Evolutionary conservation across 2,888 invertebrate genomes (phyloP), one percentile per base, ranked within the genome.

Genomic region (Branchellion lobata): DNA sequence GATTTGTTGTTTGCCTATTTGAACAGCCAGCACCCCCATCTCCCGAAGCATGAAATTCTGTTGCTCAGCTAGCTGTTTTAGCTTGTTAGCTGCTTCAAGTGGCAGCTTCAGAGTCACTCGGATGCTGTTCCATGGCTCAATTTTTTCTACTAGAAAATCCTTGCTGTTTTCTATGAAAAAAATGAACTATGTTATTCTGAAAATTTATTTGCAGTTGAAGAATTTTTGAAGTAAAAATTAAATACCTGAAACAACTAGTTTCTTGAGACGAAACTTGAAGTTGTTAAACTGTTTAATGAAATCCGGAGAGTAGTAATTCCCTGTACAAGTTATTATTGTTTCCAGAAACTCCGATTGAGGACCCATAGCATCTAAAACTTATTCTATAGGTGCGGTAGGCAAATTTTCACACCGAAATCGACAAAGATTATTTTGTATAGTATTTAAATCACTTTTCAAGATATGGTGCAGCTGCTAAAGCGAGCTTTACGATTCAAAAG

Each of bases 81-180:
- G 90, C 84, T 94, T 92, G 85, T 93, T 90, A 86, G 96, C 96
- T 86, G 96, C 96, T 90, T 96, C 96, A 88, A 93, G 92, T 86
- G 96, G 96, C 90, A 97, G 94, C 88, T 94, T 94, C 91, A 97
- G 92, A 90, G 96, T 96, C 88, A 97, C 95, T 89, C 95, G 92
- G 85, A 97, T 96, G 85, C 95, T 94, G 90, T 96, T 95, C 95
- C 95, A 97, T 91, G 96, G 96, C 91, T 96, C 96, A 90, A 95
- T 92, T 88, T 93, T 93, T 86, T 91, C 90, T 84, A 93, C 90
- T 85, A 94, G 91, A 88, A 94, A 90, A 88, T 91, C 90, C n/a
- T 77, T 77, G n/a, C 65, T 65, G 33, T 77, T 61, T 33, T 77
- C 77, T 75, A 33, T 53, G 53, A 5, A 29, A 53, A 57, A 53